Conservation (phyloP, 2,888 invertebrate genomes). For the Rhimphoctona megacephalus region DNA sequence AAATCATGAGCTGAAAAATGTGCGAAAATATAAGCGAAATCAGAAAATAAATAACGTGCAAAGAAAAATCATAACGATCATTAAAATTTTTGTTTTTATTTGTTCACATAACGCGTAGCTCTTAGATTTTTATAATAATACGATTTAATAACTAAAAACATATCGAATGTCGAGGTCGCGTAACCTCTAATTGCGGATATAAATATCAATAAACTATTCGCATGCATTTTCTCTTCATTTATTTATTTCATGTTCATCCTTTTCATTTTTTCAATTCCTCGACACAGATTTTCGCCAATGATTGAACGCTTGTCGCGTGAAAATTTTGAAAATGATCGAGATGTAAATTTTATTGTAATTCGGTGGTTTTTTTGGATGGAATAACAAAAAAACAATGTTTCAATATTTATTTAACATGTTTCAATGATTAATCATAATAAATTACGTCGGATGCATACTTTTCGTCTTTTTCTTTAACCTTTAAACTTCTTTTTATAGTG, state of each 20-base stretch:
- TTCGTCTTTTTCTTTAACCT: not conserved
- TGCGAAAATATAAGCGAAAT: not conserved
- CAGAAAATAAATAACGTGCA: conserved; percentile 7
- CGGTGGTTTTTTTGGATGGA: not conserved
- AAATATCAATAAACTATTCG: conserved; percentile 60
- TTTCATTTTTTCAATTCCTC: conserved; percentile 5
- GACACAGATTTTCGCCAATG: not conserved
- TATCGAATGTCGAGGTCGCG: conserved; percentile 33
- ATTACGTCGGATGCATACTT: not conserved
- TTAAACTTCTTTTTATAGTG: not conserved
- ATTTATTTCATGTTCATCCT: conserved; percentile 3
- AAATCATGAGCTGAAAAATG: not conserved
- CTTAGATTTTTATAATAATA: conserved; percentile 45
- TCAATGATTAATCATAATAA: not conserved
- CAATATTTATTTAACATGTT: no score
- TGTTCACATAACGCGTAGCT: conserved; percentile 25
- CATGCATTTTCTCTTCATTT: conserved; percentile 30
- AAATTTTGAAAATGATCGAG: not conserved
- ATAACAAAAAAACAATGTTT: not conserved
- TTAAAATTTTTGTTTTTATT: conserved; percentile 15
- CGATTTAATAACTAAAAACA: conserved; percentile 45
- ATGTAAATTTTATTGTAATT: not conserved
- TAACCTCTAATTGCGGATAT: conserved; percentile 35
- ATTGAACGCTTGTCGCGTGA: no score
- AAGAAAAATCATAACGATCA: not conserved